Evolutionary conservation across 1,140 invertebrate species (phyloP), one percentile per base, ranked within the genome.

Genomic region (Bombyx mandarina): DNA sequence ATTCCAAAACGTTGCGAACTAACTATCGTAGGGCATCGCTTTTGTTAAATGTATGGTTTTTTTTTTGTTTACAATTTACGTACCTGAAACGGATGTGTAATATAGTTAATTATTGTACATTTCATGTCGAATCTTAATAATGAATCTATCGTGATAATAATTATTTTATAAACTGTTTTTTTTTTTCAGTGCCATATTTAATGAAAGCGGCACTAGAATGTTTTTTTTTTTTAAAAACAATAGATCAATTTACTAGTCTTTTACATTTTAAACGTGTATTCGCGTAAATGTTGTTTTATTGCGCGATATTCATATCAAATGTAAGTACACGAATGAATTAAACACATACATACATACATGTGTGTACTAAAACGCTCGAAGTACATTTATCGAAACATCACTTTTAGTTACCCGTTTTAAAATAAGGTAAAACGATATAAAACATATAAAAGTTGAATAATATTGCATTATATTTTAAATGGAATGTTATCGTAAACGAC

Each of bases 11-110:
- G 60, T 66, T 60, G 56, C 63, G 57, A 54, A 62, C 51, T 45
- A 54, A 61, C 51, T 46, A 60, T 57, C 51, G 49, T 54, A 61
- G 70, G 12, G 26, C 65, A 35, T 67, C 61, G 67, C 71, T 75
- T 78, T 70, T 63, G 12, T 67, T 73, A 73, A 74, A 69, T 47
- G 3, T 75, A 67, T 69, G 43, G 67, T 67, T 64, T 69, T 63
- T 65, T 65, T 54, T 63, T 54, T 63, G 56, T 66, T 65, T 57
- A 69, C 66, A 65, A 71, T 70, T 52, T 75, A 73, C 68, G 79
- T 85, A 85, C 82, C 82, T 85, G 82, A 82, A 35, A 69, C 62
- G 62, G 72, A 73, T 63, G 73, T 77, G 65, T 79, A 78, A 70
- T 73, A 55, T 85, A 79, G 74, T 77, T 81, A 70, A 70, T 80